These are phyloP conservation scores for Rhinichthys klamathensis DNA, from an alignment of 2,113 vertebrate genomes.

Conservation along the genomic window DNA sequence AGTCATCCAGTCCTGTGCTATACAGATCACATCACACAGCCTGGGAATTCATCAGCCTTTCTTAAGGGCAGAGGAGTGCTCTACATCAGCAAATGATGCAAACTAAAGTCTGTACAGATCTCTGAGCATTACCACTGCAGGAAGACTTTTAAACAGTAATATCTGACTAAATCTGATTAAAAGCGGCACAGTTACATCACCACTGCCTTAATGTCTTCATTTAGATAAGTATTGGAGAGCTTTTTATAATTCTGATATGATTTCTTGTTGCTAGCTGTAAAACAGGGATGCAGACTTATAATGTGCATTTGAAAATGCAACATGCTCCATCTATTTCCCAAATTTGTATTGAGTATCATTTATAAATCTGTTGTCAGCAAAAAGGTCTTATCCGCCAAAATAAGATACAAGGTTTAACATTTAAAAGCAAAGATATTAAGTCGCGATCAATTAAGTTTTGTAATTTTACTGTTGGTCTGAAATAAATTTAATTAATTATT, in stretches of 20 bases:
- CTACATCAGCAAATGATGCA: background rate
- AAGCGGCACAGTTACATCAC: background rate
- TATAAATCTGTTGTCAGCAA: too few species aligned
- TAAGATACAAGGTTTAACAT: too few species aligned
- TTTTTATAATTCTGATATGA: background rate
- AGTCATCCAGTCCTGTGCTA: background rate
- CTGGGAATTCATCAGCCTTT: constrained; percentile 3
- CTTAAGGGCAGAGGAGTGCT: background rate
- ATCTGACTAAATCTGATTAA: constrained; percentile 26
- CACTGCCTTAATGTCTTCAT: constrained; percentile 8
- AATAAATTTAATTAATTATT: too few species aligned
- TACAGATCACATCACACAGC: constrained; percentile 24
- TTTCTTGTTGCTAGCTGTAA: background rate
- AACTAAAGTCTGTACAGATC: background rate
- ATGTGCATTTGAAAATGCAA: background rate
- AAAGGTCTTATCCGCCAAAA: too few species aligned
- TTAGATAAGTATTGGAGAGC: background rate
- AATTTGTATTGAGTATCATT: background rate
- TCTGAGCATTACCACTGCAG: constrained; percentile 3
- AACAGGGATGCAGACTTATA: background rate
- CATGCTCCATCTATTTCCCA: background rate
- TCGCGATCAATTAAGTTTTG: too few species aligned
- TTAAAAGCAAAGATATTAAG: too few species aligned
- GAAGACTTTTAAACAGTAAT: background rate
- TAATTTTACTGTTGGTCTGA: too few species aligned